Evolutionary conservation across 2,797 vertebrate genomes (phyloP).

Genomic region (Cyprinella venusta): DNA sequence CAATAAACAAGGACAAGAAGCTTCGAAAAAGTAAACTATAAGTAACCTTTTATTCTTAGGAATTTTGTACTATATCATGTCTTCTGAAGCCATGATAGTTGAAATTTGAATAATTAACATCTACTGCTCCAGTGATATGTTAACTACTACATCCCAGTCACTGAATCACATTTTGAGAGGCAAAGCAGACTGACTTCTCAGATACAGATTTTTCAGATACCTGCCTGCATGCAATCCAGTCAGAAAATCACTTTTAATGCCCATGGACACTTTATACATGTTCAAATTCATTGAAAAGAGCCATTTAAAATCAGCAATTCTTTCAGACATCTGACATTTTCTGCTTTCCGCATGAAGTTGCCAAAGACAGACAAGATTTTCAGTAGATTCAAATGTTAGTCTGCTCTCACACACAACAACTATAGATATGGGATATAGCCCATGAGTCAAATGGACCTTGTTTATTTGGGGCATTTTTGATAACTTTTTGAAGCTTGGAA

Average conservation of each 20-base stretch:
- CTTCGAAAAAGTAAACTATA: too few species aligned
- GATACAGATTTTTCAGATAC: background rate
- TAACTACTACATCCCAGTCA: background rate
- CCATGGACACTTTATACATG: background rate
- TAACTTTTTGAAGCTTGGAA: background rate
- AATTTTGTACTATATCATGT: background rate
- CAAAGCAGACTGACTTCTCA: background rate
- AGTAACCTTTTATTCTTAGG: background rate
- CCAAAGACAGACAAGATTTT: background rate
- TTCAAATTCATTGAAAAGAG: background rate
- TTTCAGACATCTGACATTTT: background rate
- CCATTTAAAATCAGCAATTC: too few species aligned
- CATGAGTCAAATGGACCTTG: background rate
- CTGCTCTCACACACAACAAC: background rate
- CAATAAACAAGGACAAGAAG: background rate
- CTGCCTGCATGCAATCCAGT: too few species aligned
- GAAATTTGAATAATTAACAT: background rate
- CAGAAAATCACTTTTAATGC: background rate
- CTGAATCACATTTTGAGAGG: background rate
- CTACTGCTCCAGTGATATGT: background rate
- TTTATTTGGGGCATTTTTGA: background rate
- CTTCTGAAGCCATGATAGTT: background rate
- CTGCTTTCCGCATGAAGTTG: too few species aligned
- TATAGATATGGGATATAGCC: too few species aligned
- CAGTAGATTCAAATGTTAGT: background rate